phyloP scores from a whole-genome alignment of 2,113 vertebrate genomes.

The Daubentonia madagascariensis region DNA sequence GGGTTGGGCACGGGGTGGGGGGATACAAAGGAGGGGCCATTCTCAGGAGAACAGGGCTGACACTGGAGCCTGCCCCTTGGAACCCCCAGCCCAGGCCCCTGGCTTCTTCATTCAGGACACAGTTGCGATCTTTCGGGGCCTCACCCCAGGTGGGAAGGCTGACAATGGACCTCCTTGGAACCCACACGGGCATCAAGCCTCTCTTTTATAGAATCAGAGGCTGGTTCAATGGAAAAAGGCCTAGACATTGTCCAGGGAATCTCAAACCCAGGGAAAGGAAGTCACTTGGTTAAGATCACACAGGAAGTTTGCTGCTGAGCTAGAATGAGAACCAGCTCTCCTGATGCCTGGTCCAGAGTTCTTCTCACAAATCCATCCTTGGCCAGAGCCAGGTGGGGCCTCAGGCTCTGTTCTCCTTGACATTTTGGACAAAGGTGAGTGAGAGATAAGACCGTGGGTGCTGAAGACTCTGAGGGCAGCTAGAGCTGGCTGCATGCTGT shows the following conservation, averaged over 20 bases:
- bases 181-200: neutral
- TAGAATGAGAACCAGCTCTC: neutral
- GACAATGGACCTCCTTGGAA: neutral
- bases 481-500: neutral
- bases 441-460: neutral
- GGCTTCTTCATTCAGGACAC: neutral
- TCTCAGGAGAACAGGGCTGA: neutral
- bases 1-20: fast-evolving
- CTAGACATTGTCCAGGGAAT: neutral
- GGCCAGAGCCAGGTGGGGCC: neutral
- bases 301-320: neutral
- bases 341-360: neutral
- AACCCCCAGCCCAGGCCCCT: neutral
- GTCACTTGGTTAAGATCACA: neutral
- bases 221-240: neutral
- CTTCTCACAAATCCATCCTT: neutral
- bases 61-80: neutral
- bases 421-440: neutral
- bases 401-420: neutral
- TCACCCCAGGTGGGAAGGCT: neutral
- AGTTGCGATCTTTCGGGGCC: neutral
- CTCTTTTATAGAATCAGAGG: neutral
- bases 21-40: no score
- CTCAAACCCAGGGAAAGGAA: neutral
- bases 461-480: neutral